Conservation (phyloP, 2,888 invertebrate species). For the Deroplatys truncata region DNA sequence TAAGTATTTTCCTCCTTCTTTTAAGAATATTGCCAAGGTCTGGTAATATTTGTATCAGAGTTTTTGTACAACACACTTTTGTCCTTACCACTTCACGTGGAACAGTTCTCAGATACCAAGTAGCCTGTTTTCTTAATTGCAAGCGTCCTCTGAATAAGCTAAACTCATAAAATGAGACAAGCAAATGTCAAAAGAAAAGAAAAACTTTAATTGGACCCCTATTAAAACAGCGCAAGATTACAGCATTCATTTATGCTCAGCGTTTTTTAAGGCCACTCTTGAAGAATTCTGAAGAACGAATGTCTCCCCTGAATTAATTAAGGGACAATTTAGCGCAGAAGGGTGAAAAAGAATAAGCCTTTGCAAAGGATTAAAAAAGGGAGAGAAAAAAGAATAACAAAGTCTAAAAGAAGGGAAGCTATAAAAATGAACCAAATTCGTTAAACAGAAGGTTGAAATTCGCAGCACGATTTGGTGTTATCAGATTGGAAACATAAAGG, state of each 20-base stretch:
- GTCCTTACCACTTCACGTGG: not conserved
- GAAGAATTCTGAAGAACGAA: not conserved
- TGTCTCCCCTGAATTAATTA: not conserved
- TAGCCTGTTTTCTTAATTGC: not conserved
- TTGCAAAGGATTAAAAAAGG: not conserved
- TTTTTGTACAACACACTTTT: not conserved
- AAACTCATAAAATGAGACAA: not conserved
- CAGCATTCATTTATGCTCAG: not conserved
- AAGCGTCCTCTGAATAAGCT: not conserved
- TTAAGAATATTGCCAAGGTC: not conserved
- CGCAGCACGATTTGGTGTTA: not conserved
- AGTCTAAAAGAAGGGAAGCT: not conserved
- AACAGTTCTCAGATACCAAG: not conserved
- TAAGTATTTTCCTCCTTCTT: not conserved
- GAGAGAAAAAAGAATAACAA: not conserved
- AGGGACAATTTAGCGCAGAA: not conserved
- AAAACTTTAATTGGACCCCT: not conserved
- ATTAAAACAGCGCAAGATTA: not conserved
- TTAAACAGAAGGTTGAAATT: not conserved
- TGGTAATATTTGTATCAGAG: not conserved
- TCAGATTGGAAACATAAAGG: slow-evolving; percentile 10
- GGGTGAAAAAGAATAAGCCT: not conserved
- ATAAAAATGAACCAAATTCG: not conserved
- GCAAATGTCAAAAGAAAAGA: not conserved
- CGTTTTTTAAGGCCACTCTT: not conserved